phyloP scores from a whole-genome alignment of 2,113 vertebrate genomes.

The Probosciger aterrimus region DNA sequence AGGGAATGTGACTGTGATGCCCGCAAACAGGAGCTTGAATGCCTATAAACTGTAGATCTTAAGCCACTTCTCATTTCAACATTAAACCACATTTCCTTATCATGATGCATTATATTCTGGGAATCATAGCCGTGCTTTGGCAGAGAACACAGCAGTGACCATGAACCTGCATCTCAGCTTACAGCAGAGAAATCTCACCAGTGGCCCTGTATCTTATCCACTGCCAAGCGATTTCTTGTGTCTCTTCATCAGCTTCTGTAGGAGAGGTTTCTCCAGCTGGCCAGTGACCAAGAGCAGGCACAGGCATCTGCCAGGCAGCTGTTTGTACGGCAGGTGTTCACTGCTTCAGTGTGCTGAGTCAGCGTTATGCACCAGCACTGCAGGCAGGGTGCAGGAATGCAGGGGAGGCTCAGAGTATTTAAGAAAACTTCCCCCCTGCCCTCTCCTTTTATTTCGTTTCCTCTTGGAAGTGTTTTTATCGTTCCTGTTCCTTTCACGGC shows the following conservation, averaged over 20 bases:
- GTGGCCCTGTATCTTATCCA: background rate
- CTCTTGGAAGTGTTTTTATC: background rate
- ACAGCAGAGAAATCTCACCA: background rate
- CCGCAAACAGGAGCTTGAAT: background rate
- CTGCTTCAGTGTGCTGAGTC: background rate
- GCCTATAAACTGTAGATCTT: background rate
- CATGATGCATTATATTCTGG: background rate
- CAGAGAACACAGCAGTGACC: background rate
- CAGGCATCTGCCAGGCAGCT: background rate
- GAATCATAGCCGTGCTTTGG: background rate
- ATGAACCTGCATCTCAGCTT: background rate
- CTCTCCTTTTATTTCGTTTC: background rate
- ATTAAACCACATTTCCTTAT: background rate
- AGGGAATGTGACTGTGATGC: background rate
- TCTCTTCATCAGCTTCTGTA: background rate
- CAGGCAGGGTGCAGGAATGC: background rate
- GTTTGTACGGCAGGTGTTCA: background rate
- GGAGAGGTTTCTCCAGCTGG: background rate
- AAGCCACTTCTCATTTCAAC: background rate
- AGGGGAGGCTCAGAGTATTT: background rate
- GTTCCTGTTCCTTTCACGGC: background rate
- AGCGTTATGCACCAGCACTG: accelerated
- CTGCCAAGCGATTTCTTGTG: background rate
- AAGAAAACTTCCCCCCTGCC: background rate
- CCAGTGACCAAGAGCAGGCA: background rate